Conservation (phyloP, 2,888 invertebrate species). For the Clunio marinus region DNA sequence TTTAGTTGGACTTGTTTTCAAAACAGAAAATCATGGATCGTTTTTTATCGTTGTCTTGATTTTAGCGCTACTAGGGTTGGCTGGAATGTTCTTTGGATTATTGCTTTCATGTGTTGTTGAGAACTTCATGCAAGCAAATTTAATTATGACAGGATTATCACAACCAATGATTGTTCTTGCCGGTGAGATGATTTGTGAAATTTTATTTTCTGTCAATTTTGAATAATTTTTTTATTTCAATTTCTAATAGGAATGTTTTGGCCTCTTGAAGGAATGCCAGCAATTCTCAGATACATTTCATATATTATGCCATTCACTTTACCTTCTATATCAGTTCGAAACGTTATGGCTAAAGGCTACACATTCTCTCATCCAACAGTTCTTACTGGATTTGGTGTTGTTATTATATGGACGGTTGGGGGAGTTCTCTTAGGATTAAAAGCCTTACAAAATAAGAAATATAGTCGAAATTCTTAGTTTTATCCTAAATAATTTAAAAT, state of each 20-base stretch:
- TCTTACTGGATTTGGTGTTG: slow-evolving; percentile 67
- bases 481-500: no score
- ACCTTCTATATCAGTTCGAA: slow-evolving; percentile 69
- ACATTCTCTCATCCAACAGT: slow-evolving; percentile 63
- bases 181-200: slow-evolving; percentile 63
- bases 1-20: slow-evolving; percentile 50
- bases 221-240: slow-evolving; percentile 34
- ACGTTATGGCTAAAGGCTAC: slow-evolving; percentile 72
- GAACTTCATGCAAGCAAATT: slow-evolving; percentile 76
- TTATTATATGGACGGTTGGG: slow-evolving; percentile 60
- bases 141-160: slow-evolving; percentile 82
- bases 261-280: slow-evolving; percentile 67
- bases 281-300: slow-evolving; percentile 58
- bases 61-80: slow-evolving; percentile 67
- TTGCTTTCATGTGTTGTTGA: slow-evolving; percentile 74
- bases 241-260: slow-evolving; percentile 61
- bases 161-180: slow-evolving; percentile 84
- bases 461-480: slow-evolving; percentile 13
- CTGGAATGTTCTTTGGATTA: slow-evolving; percentile 82
- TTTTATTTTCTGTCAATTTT: not conserved
- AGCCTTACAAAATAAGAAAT: not conserved
- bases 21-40: slow-evolving; percentile 50
- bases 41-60: slow-evolving; percentile 58
- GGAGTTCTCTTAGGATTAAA: not conserved
- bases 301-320: slow-evolving; percentile 72